Evolutionary conservation across 2,797 vertebrate species (phyloP), one percentile per base, ranked within the genome.

Genomic region (Cygnus olor): DNA sequence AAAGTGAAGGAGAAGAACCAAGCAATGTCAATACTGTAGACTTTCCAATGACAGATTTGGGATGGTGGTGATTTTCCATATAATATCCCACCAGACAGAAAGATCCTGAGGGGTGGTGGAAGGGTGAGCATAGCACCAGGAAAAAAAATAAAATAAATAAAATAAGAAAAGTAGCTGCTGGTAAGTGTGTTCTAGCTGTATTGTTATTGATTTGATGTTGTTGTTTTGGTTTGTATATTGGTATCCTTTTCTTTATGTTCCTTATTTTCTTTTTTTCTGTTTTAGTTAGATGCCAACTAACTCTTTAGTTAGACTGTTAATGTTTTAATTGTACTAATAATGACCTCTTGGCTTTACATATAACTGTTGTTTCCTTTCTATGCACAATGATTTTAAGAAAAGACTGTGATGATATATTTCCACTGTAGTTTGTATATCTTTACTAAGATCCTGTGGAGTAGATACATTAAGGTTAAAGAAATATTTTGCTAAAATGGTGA

Each of bases 101-200:
- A 34, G 27, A 53, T 60, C 6, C 27, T 64, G 51, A 86, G 51
- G 11, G 11, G 9, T 15, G 45, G 6, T 28, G 7, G 30, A 68
- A 74, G 7, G 10, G 3, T 30, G 40, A 70, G 27, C 14, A 36
- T 12, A 70, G 9, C 15, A 57, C 20, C 36, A 69, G 70, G 2
- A 72, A 78, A 74, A 64, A 1, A 1, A 0, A 1, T 19, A 40
- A 78, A 1, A 1, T 1, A 19, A 40, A 80, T 1, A 0, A 2
- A 21, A 40, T 14, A 78, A 78, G 64, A 1, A 1, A 1, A 2
- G 17, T 40, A 80, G 17, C 14, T 71, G 27, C 2, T 60, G 49
- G 24, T 11, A 91, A 83, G 64, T 12, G 3, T 54, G 11, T 47
- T 60, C 20, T 47, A 51, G 38, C 4, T 34, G 11, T 32, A 38